Evolutionary conservation across 2,888 invertebrate species (phyloP).

Genomic region (Thereva nobilitata): DNA sequence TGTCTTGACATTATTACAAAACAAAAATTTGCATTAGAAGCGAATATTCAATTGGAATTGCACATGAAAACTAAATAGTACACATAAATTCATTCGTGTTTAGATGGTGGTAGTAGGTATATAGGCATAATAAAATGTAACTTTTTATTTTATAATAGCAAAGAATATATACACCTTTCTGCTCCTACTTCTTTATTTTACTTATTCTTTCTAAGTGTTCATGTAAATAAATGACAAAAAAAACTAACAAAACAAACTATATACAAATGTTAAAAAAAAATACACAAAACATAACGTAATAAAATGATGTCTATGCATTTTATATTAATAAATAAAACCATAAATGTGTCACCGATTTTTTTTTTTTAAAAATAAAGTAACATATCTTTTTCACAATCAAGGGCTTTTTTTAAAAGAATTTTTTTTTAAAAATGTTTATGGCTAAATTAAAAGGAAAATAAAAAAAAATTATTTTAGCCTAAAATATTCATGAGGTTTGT

Average conservation of each 20-base stretch:
- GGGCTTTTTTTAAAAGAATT: no score
- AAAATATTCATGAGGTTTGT: no score
- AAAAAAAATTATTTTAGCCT: no score
- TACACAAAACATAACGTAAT: no score
- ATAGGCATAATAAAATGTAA: conserved; percentile 12
- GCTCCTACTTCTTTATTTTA: not conserved
- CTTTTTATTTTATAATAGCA: conserved; percentile 22
- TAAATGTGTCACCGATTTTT: no score
- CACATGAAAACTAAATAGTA: conserved; percentile 23
- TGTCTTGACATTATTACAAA: conserved; percentile 21
- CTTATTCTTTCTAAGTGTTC: not conserved
- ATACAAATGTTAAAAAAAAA: not conserved
- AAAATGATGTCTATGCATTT: no score
- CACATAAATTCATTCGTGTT: not conserved
- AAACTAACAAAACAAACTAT: conserved; percentile 1
- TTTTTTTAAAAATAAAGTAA: no score
- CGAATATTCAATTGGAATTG: conserved; percentile 26
- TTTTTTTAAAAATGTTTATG: no score
- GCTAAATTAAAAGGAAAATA: no score
- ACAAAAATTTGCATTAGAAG: conserved; percentile 26
- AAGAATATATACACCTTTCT: conserved; percentile 4
- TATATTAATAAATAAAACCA: no score
- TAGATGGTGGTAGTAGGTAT: conserved; percentile 9
- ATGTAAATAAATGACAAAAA: conserved; percentile 11
- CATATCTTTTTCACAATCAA: no score